A percentile compares a stretch with the other conserved stretches of the same genome.
Evolutionary conservation across 1,140 invertebrate genomes (phyloP).

Genomic region (Oreohelix idahoensis): DNA sequence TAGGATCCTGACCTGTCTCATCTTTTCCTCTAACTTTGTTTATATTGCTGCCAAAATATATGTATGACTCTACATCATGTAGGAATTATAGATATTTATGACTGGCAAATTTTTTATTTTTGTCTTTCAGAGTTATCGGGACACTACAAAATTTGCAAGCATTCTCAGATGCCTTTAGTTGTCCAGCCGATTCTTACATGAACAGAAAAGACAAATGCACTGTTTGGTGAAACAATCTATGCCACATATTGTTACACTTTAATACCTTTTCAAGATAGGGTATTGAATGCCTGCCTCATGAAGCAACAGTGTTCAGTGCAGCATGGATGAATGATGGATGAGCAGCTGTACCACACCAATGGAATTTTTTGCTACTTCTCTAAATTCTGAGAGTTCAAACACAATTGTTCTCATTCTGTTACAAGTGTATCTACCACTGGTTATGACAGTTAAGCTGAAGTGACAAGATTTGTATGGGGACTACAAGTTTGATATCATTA

Average conservation of each 20-base stretch:
- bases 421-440: not conserved
- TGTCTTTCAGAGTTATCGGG: conserved; percentile 63
- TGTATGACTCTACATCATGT: no score
- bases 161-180: conserved; percentile 72
- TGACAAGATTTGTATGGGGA: not conserved
- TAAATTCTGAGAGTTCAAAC: not conserved
- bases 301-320: not conserved
- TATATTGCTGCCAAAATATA: no score
- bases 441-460: not conserved
- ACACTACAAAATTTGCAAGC: conserved; percentile 63
- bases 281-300: not conserved
- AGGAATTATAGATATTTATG: not conserved
- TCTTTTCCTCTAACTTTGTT: no score
- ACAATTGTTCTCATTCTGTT: not conserved
- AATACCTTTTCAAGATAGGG: not conserved
- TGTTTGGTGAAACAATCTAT: conserved; percentile 58
- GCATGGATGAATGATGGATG: not conserved
- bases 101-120: not conserved
- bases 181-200: conserved; percentile 68
- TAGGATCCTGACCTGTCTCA: no score
- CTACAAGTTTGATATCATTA: no score
- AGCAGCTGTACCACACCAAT: not conserved
- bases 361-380: not conserved
- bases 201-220: conserved; percentile 67
- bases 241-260: not conserved